Conservation (phyloP, 2,888 invertebrate species). For the Lissonota sp. region DNA sequence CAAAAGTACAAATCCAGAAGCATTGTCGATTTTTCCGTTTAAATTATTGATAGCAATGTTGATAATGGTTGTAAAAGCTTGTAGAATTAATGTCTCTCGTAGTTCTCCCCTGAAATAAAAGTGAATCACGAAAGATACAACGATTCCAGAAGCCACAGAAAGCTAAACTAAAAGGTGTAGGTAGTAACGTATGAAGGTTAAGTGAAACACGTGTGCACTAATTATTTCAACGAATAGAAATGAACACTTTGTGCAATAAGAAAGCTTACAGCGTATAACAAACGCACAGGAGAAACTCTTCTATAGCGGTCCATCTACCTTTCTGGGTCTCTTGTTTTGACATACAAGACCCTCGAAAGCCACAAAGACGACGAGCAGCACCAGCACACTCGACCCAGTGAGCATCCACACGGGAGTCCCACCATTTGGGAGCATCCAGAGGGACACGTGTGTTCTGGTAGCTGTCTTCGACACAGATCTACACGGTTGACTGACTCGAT, state of each 20-base stretch:
- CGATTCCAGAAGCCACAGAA: neutral
- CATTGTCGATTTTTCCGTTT: no score
- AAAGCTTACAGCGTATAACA: slow-evolving; percentile 31
- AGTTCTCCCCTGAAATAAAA: no score
- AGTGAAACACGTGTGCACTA: slow-evolving; percentile 23
- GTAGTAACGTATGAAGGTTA: neutral
- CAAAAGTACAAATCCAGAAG: no score
- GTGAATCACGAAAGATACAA: neutral
- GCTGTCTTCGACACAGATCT: slow-evolving; percentile 49
- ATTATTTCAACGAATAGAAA: slow-evolving; percentile 17
- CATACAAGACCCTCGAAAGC: slow-evolving; percentile 46
- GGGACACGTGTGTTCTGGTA: slow-evolving; percentile 53
- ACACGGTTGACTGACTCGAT: slow-evolving; percentile 20
- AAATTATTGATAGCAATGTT: no score
- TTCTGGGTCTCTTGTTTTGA: slow-evolving; percentile 39
- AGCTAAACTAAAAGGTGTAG: neutral
- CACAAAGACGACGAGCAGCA: slow-evolving; percentile 48
- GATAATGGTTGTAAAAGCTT: no score
- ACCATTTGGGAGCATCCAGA: slow-evolving; percentile 35
- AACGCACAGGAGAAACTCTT: slow-evolving; percentile 19
- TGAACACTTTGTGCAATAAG: slow-evolving; percentile 38
- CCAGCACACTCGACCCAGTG: slow-evolving; percentile 73
- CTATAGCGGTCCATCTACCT: slow-evolving; percentile 6
- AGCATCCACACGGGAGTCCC: slow-evolving; percentile 52
- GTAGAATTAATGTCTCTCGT: no score